Percentiles rank a stretch among this genome's conserved stretches.
phyloP scores from a whole-genome alignment of 2,888 invertebrate species.

The Apodemia zela region DNA sequence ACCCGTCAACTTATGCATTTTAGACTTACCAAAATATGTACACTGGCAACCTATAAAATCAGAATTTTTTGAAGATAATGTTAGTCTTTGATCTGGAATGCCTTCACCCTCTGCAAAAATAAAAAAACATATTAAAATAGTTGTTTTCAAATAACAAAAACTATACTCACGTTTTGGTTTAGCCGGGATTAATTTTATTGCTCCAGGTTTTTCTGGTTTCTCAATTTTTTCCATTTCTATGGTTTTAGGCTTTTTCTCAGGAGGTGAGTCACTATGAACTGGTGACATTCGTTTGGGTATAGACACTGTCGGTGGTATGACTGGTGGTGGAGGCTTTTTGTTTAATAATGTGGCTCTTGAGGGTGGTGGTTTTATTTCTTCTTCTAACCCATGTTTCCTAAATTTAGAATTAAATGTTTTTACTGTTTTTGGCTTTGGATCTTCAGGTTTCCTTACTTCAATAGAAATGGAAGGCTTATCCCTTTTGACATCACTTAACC shows the following conservation, averaged over 20 bases:
- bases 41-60: slow-evolving; percentile 12
- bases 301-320: slow-evolving; percentile 64
- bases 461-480: slow-evolving; percentile 90
- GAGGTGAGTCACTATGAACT: slow-evolving; percentile 75
- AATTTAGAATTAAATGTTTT: slow-evolving; percentile 95
- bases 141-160: slow-evolving; percentile 34
- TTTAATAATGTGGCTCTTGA: slow-evolving; percentile 85
- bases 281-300: slow-evolving; percentile 74
- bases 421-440: slow-evolving; percentile 91
- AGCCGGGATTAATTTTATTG: slow-evolving; percentile 92
- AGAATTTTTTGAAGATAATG: slow-evolving; percentile 8
- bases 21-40: slow-evolving; percentile 66
- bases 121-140: slow-evolving; percentile 53
- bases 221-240: slow-evolving; percentile 68
- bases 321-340: slow-evolving; percentile 71
- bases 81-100: slow-evolving; percentile 24
- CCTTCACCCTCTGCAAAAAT: slow-evolving; percentile 64
- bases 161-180: slow-evolving; percentile 94
- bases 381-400: slow-evolving; percentile 93
- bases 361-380: slow-evolving; percentile 92
- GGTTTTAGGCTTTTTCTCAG: slow-evolving; percentile 90
- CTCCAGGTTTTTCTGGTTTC: slow-evolving; percentile 81
- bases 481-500: slow-evolving; percentile 81
- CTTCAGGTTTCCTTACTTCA: slow-evolving; percentile 87
- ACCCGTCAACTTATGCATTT: slow-evolving; percentile 72